Conservation (phyloP, 2,797 vertebrate genomes). For the Onychomys leucogaster region DNA sequence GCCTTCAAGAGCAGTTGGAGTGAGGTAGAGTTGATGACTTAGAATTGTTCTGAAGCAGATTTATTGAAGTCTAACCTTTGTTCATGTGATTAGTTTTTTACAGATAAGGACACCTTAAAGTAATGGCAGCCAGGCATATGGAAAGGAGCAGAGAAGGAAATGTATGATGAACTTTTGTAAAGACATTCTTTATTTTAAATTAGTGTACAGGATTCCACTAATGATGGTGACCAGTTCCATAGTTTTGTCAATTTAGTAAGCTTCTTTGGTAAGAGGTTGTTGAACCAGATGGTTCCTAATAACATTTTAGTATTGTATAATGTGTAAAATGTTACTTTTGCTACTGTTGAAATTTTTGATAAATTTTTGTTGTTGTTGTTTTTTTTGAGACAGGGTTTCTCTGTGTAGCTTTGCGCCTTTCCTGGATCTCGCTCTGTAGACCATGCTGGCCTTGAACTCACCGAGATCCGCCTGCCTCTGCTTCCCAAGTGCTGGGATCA, state of each 20-base stretch:
- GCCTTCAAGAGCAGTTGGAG: constrained; percentile 19
- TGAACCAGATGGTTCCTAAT: constrained; percentile 11
- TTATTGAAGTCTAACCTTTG: constrained; percentile 56
- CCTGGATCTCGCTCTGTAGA: too few relatives aligned
- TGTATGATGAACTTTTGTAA: not conserved
- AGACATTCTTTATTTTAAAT: not conserved
- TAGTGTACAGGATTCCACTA: constrained; percentile 30
- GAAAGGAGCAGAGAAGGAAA: constrained; percentile 34
- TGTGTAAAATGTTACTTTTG: constrained; percentile 15
- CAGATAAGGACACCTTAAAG: constrained; percentile 28
- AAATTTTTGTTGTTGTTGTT: constrained; percentile 15
- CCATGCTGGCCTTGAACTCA: too few relatives aligned
- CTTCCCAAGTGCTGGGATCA: too few relatives aligned
- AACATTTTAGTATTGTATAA: constrained; percentile 36
- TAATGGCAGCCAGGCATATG: constrained; percentile 20
- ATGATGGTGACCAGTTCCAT: not conserved
- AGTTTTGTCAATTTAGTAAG: constrained; percentile 31
- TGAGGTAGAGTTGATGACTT: constrained; percentile 37
- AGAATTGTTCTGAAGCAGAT: constrained; percentile 11
- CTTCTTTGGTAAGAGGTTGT: not conserved
- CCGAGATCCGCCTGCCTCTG: too few relatives aligned
- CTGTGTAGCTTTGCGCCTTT: too few relatives aligned
- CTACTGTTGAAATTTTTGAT: not conserved
- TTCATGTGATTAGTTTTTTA: constrained; percentile 43
- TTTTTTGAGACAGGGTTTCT: too few relatives aligned